Conservation (phyloP, 2,888 invertebrate species). For the Eupeodes latifasciatus region DNA sequence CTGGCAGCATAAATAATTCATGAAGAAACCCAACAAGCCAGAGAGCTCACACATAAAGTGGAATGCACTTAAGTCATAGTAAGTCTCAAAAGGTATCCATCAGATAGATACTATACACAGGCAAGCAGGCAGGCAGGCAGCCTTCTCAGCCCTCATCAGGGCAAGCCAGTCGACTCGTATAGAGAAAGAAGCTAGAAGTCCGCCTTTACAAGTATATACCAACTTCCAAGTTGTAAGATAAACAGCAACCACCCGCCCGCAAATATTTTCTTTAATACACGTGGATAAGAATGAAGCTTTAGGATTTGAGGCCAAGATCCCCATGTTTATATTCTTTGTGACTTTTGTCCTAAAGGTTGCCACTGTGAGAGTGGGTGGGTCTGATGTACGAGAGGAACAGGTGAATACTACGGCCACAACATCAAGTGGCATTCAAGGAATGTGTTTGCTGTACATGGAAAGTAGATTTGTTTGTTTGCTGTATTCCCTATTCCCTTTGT, state of each 20-base stretch:
- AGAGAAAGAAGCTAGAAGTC: neutral
- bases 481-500: slow-evolving; percentile 63
- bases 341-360: slow-evolving; percentile 59
- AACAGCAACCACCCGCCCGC: slow-evolving; percentile 50
- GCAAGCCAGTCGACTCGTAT: neutral
- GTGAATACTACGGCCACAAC: slow-evolving; percentile 41
- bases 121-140: neutral
- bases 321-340: slow-evolving; percentile 34
- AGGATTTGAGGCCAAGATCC: slow-evolving; percentile 71
- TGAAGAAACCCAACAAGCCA: slow-evolving; percentile 71
- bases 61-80: slow-evolving; percentile 75
- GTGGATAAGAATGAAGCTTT: slow-evolving; percentile 60
- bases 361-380: neutral
- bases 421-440: slow-evolving; percentile 50
- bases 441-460: neutral
- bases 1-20: slow-evolving; percentile 73
- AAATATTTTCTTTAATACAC: slow-evolving; percentile 52
- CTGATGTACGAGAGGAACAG: slow-evolving; percentile 7
- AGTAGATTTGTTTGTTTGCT: slow-evolving; percentile 34
- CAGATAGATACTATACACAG: slow-evolving; percentile 43
- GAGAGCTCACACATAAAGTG: slow-evolving; percentile 67
- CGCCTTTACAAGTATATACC: neutral
- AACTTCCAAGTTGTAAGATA: slow-evolving; percentile 14
- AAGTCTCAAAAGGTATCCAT: slow-evolving; percentile 74
- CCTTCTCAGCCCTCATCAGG: neutral